Conservation (phyloP, 2,113 vertebrate species). For the Phodopus roborovskii region DNA sequence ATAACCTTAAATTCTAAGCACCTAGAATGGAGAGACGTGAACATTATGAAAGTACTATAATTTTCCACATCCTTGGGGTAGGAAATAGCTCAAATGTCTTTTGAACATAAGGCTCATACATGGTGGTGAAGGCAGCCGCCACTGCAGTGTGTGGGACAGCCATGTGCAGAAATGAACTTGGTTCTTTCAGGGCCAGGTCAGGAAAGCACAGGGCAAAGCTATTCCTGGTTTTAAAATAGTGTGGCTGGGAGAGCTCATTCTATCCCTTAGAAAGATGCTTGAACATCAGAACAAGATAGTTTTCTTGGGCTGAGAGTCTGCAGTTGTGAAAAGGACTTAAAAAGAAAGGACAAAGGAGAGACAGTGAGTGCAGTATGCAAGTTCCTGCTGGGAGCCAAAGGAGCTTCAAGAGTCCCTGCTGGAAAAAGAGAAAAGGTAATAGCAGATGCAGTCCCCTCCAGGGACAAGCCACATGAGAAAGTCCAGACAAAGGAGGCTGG, state of each 20-base stretch:
- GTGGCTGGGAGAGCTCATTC: conserved; percentile 38
- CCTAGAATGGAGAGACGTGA: background rate
- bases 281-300: conserved; percentile 52
- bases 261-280: conserved; percentile 47
- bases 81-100: conserved; percentile 13
- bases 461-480: conserved; percentile 63
- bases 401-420: conserved; percentile 64
- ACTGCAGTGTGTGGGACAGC: conserved; percentile 54
- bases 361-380: conserved; percentile 65
- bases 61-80: background rate
- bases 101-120: background rate
- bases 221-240: conserved; percentile 49
- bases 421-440: conserved; percentile 66
- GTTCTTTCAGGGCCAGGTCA: background rate
- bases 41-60: background rate
- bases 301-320: conserved; percentile 13
- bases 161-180: conserved; percentile 51
- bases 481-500: conserved; percentile 59
- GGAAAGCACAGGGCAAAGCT: conserved; percentile 10
- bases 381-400: conserved; percentile 43
- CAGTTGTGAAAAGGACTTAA: conserved; percentile 58
- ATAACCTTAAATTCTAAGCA: background rate
- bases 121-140: background rate
- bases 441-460: conserved; percentile 61
- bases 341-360: conserved; percentile 58